Evolutionary conservation across 2,888 invertebrate species (phyloP).

Genomic region (Macrosoma leucophasiata): DNA sequence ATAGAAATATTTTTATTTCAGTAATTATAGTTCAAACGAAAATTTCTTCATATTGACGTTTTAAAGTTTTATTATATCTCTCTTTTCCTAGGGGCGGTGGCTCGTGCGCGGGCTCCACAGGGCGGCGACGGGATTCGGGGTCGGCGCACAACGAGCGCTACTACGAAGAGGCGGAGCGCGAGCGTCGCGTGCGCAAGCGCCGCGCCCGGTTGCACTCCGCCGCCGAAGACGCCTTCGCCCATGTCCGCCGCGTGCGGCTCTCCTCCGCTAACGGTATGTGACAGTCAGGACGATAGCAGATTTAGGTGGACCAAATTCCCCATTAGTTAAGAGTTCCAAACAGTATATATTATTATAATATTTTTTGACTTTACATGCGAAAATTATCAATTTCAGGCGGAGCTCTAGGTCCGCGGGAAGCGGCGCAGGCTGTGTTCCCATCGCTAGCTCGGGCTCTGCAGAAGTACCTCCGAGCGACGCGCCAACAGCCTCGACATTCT

Average conservation of each 20-base stretch:
- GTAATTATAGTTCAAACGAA: no score
- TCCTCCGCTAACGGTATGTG: slow-evolving; percentile 45
- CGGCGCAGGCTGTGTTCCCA: slow-evolving; percentile 98
- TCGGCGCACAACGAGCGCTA: slow-evolving; percentile 98
- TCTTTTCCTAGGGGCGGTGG: slow-evolving; percentile 30
- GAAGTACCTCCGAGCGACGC: slow-evolving; percentile 95
- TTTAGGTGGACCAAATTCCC: no score
- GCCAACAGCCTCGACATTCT: slow-evolving; percentile 97
- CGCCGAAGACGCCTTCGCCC: slow-evolving; percentile 98
- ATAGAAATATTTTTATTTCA: no score
- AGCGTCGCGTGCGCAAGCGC: slow-evolving; percentile 92
- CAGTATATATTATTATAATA: no score
- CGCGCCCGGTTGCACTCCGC: slow-evolving; percentile 93
- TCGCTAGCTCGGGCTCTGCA: slow-evolving; percentile 97
- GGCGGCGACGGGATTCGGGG: slow-evolving; percentile 88
- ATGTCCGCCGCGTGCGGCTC: slow-evolving; percentile 87
- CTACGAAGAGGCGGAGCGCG: slow-evolving; percentile 98
- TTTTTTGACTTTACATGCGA: no score
- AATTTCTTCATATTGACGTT: no score
- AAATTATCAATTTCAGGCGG: slow-evolving; percentile 72
- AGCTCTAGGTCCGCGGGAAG: slow-evolving; percentile 95
- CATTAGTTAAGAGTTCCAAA: no score
- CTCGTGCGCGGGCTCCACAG: slow-evolving; percentile 77
- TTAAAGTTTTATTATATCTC: not conserved
- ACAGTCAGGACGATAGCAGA: no score